Evolutionary conservation across 2,888 invertebrate species (phyloP), one percentile per base, ranked within the genome.

Genomic region (Neoscelio sp.): DNA sequence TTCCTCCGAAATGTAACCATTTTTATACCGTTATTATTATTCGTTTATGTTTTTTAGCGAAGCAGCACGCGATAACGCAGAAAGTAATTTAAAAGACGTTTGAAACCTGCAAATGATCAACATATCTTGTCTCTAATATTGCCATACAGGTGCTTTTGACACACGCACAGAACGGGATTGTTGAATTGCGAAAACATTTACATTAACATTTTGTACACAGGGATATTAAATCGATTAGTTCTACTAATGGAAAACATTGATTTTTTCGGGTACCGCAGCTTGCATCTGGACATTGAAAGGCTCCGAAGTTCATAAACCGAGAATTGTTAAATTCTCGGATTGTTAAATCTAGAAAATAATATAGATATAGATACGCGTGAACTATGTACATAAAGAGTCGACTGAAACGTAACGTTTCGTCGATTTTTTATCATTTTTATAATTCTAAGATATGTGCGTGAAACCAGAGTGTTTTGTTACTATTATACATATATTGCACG

Each of bases 241-340:
- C 87, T 89, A 88, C 85, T 77, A 87, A 88, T 89, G 87, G 87
- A 89, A 89, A 89, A 88, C 87, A 87, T 87, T 86, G 86, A 88
- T 88, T 88, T 82, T 81, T 83, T 40, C 81, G 84, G 83, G 82
- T 76, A 82, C 83, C 42, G 84, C 77, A 82, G 80, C 82, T 81
- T 81, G 80, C 80, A 82, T 83, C 87, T 86, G 85, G 85, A 86
- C 84, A 86, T 87, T 83, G 84, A 65, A 81, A 85, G 67, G 75
- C 71, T 54, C 50, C 60, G 54, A 44, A n/a, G 13, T 10, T 20
- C 48, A 12, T n/a, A n/a, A n/a, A 48, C 20, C 17, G n/a, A n/a
- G 15, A 44, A 12, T 18, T 7, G 13, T 15, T 4, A 48, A 8
- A 33, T 33, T 38, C 38, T 15, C 7, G 38, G 38, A 38, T 12